phyloP scores from a whole-genome alignment of 2,888 invertebrate genomes.

The Eueremaeus valkanovi region DNA sequence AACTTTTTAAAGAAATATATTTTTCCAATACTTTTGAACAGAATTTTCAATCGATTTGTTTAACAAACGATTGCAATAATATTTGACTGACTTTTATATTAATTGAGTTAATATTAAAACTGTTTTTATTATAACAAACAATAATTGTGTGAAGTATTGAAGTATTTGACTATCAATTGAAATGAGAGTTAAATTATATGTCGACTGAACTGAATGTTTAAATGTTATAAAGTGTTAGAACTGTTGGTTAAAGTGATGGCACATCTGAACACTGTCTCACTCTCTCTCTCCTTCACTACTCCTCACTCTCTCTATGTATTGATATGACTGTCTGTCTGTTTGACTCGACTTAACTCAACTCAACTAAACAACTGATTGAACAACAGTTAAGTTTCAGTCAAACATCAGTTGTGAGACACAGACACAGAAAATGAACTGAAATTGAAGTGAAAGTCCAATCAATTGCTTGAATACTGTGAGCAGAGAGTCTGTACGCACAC shows the following conservation, averaged over 20 bases:
- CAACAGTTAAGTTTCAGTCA: background rate
- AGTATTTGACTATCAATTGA: background rate
- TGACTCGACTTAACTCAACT: too few relatives aligned
- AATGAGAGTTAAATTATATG: background rate
- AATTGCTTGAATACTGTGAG: background rate
- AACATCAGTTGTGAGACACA: background rate
- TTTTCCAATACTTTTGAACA: background rate
- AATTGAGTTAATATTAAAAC: too few relatives aligned
- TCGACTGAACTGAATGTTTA: background rate
- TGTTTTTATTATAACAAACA: too few relatives aligned
- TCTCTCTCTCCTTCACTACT: background rate
- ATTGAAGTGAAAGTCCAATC: background rate
- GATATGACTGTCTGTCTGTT: too few relatives aligned
- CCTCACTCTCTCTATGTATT: background rate
- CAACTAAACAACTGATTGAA: background rate
- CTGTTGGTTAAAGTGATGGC: slow-evolving; percentile 6
- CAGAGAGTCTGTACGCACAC: background rate
- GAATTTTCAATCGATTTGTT: background rate
- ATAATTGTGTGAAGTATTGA: too few relatives aligned
- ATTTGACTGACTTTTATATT: background rate
- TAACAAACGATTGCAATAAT: background rate
- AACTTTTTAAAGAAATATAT: background rate
- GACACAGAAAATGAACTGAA: too few relatives aligned
- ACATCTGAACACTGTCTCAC: background rate
- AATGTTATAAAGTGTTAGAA: too few relatives aligned